Conservation (phyloP, 2,888 invertebrate genomes). For the Lycocerus yunnanus region DNA sequence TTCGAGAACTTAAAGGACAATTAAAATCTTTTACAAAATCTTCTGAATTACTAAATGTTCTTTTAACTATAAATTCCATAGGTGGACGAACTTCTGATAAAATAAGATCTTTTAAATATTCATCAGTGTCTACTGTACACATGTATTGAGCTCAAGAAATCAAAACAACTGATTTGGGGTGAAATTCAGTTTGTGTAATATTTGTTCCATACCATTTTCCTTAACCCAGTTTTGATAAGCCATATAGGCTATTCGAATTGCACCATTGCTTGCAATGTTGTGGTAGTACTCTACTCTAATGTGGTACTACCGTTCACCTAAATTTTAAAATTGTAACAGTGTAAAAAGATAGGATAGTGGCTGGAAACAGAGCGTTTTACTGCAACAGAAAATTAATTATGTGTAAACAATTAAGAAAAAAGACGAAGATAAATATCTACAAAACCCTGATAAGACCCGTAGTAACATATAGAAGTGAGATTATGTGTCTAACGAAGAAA, state of each 20-base stretch:
- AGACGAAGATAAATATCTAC: no score
- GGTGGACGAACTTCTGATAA: slow-evolving; percentile 79
- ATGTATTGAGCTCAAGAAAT: slow-evolving; percentile 84
- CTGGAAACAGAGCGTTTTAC: no score
- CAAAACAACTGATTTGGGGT: slow-evolving; percentile 77
- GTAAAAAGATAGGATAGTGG: no score
- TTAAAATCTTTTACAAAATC: slow-evolving; percentile 67
- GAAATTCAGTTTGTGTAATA: slow-evolving; percentile 70
- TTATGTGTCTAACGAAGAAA: no score
- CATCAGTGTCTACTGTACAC: slow-evolving; percentile 80
- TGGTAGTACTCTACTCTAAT: no score
- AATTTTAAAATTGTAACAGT: slow-evolving; percentile 25
- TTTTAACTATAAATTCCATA: slow-evolving; percentile 64
- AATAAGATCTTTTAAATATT: slow-evolving; percentile 72
- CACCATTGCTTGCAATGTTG: slow-evolving; percentile 95
- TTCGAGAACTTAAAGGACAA: slow-evolving; percentile 62
- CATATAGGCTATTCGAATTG: slow-evolving; percentile 86
- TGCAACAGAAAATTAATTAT: no score
- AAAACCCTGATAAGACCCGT: no score
- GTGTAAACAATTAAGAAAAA: no score
- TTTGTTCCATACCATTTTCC: slow-evolving; percentile 64
- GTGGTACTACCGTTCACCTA: slow-evolving; percentile 90
- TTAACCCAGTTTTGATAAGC: slow-evolving; percentile 79
- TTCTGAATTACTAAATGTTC: slow-evolving; percentile 65
- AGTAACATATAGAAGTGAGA: no score